Base-by-base conservation (phyloP, 1,140 invertebrate species). In the Zelostemma sp. region DNA sequence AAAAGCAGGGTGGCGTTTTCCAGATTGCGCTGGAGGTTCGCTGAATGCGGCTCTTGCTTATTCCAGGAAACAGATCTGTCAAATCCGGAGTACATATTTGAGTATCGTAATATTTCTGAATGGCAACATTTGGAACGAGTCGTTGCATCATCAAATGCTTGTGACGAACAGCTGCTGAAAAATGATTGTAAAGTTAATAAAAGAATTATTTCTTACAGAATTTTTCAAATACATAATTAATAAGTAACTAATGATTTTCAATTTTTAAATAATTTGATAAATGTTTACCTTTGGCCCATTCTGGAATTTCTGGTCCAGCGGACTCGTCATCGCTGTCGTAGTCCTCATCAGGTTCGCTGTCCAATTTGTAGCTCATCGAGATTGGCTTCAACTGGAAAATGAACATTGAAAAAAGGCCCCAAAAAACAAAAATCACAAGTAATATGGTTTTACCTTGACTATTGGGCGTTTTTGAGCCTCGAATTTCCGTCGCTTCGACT, bases 1-100 rank as follows among this genome's bases (percentile, higher is more conserved):
- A 88, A 75, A 81, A 89, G 53, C 89, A 79, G 0, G 90, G 90
- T 6, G 91, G 90, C 15, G 89, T 89, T 63, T 88, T 88, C 91
- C 91, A 92, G 25, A 90, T 85, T 14, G 90, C 90, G 70, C 90
- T 91, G 0, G 91, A 93, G 31, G 91, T 91, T 19, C 91, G 86
- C 71, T 90, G 88, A 49, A 92, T 82, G 49, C 87, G 86, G 21
- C 78, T 84, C 43, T 87, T 87, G 73, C 90, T 89, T 65, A 92
- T 91, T 49, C 81, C 82, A 12, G 88, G 87, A 81, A 93, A 93
- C 19, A 93, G 86, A 62, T 88, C 87, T 35, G 85, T 81, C 35
- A 93, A 83, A 86, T 93, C 89, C 0, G 90, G 89, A 0, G 87
- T 88, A 64, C 89, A 89, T 48, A 87, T 87, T 41, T 86, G 86